Percentiles rank a stretch among this genome's conserved stretches.
These are phyloP conservation scores for Brachypodius melanocephalos DNA, from an alignment of 2,113 vertebrate species.

Conservation along the genomic window DNA sequence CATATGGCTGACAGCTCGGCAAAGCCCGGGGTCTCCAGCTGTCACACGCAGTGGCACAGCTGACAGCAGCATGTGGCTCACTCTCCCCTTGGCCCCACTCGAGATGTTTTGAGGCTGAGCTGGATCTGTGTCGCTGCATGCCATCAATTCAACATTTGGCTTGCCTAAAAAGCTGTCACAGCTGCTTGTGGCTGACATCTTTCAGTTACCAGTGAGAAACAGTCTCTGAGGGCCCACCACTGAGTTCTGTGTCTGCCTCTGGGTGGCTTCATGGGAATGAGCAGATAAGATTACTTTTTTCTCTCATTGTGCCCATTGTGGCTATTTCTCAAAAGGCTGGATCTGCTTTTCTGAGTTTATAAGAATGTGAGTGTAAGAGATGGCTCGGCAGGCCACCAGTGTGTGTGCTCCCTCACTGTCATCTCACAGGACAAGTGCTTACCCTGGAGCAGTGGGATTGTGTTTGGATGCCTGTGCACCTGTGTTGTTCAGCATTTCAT, in stretches of 20 bases:
- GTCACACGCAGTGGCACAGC: neutral
- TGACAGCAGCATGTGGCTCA: neutral
- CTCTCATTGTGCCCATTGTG: neutral
- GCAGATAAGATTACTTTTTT: neutral
- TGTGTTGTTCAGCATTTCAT: neutral
- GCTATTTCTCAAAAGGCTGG: neutral
- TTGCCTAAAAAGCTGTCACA: neutral
- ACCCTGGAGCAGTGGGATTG: neutral
- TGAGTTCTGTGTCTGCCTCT: neutral
- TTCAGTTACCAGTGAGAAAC: neutral
- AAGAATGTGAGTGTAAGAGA: neutral
- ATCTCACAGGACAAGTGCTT: no score
- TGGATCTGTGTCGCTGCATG: neutral
- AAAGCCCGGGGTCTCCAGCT: neutral
- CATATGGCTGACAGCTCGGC: neutral
- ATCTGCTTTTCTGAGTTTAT: neutral
- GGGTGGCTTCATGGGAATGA: neutral
- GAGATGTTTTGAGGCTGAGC: neutral
- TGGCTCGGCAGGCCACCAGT: neutral
- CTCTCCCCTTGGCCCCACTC: neutral
- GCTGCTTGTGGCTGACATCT: neutral
- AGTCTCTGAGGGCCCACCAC: neutral
- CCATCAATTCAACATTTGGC: neutral
- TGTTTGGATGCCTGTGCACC: rapidly evolving
- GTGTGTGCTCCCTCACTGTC: neutral